phyloP scores from a whole-genome alignment of 2,888 invertebrate species.

The Chymomyza procnemis region DNA sequence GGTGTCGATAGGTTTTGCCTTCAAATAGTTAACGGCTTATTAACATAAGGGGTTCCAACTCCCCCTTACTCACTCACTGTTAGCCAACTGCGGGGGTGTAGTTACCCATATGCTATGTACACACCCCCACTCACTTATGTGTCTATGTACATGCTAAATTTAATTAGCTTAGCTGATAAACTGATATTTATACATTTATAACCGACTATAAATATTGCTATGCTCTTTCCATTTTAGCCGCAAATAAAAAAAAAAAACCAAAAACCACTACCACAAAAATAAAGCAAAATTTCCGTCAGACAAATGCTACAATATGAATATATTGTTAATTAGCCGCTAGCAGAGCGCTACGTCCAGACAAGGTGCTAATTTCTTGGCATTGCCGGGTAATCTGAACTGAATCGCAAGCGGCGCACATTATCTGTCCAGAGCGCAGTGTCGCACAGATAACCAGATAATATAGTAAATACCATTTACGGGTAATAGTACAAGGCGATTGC shows the following conservation, averaged over 20 bases:
- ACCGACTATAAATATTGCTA: conserved; percentile 17
- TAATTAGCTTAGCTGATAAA: conserved; percentile 44
- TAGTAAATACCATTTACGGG: conserved; percentile 14
- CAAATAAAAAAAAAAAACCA: neutral
- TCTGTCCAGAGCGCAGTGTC: conserved; percentile 1
- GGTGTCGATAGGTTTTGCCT: neutral
- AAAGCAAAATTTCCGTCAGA: conserved; percentile 17
- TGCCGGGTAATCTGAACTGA: conserved; percentile 22
- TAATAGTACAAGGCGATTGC: conserved; percentile 19
- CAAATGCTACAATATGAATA: neutral
- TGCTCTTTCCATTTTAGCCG: conserved; percentile 34
- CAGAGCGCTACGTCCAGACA: conserved; percentile 1
- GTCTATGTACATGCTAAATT: conserved; percentile 30
- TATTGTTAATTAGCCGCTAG: conserved; percentile 29
- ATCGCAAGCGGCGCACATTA: neutral
- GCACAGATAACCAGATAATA: conserved; percentile 57
- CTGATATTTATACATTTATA: conserved; percentile 32
- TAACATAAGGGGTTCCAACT: neutral
- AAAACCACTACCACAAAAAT: conserved; percentile 11
- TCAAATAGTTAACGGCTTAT: neutral
- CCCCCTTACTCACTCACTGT: too few relatives aligned
- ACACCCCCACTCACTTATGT: neutral
- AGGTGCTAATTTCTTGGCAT: conserved; percentile 35
- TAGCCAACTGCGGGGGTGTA: neutral
- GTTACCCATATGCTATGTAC: neutral